Base-by-base conservation (phyloP, 1,140 invertebrate genomes). In the Leptinotarsa texana region DNA sequence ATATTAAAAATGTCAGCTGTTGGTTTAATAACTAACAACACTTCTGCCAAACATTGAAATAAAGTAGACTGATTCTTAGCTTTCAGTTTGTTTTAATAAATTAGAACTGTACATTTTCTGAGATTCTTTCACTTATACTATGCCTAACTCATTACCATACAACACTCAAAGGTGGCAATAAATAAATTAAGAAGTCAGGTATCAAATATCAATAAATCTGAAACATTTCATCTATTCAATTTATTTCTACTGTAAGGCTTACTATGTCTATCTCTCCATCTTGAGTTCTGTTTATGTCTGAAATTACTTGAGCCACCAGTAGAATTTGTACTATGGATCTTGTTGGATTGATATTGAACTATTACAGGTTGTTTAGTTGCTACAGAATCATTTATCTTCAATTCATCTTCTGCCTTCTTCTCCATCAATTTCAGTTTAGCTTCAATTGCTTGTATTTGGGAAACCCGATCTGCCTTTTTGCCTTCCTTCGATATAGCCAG, bases 381-480 rank as follows among this genome's bases (percentile, higher is more conserved):
- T 18, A 91, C 86, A 22, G 91, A 87, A 79, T 91, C 91, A 79
- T 93, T 93, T 0, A 94, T 87, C 72, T 92, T 90, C 77, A 94
- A 90, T 80, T 93, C 92, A 77, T 93, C 90, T 47, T 89, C 87
- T 0, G 88, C 88, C 76, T 91, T 90, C 24, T 88, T 88, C 77
- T 93, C 91, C 90, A 95, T 92, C 80, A 92, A 86, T 80, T 94
- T 95, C 3, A 96, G 85, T 85, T 96, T 96, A 2, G 93, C 93
- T 84, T 96, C 94, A 75, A 96, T 96, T 3, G 94, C 94, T 81
- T 94, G 91, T 78, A 96, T 96, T 75, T 94, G 92, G 33, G 91
- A 92, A 81, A 91, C 89, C 79, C 92, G 90, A 84, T 93, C 94
- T 47, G 93, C 87, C 84, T 91, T 88, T 70, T 88, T 85, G 75